A percentile compares a stretch with the other conserved stretches of the same genome.
These are phyloP conservation scores for Formica selysi DNA, from an alignment of 1,140 invertebrate species.

Conservation along the genomic window DNA sequence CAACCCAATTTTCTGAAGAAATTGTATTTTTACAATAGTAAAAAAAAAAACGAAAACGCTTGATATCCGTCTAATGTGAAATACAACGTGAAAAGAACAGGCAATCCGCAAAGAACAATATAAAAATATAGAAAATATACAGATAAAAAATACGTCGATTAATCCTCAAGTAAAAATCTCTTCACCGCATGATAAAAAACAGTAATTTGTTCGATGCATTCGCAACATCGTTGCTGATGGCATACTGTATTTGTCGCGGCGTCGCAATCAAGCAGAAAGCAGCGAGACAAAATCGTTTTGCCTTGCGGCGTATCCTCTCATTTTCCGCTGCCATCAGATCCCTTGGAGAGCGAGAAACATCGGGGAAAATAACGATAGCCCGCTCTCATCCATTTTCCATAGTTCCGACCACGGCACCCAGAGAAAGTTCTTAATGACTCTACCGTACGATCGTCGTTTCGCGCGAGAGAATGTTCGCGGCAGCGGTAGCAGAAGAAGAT, in stretches of 20 bases:
- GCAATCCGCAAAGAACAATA: conserved; percentile 6
- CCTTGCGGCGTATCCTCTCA: neutral
- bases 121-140: neutral
- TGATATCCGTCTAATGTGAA: neutral
- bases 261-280: conserved; percentile 46
- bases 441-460: conserved; percentile 31
- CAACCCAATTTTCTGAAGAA: conserved; percentile 23
- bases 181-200: neutral
- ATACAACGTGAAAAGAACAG: neutral
- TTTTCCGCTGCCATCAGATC: neutral
- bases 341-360: conserved; percentile 42
- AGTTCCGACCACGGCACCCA: conserved; percentile 27
- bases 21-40: conserved; percentile 16
- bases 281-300: conserved; percentile 59
- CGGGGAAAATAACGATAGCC: conserved; percentile 65
- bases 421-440: conserved; percentile 66
- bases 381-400: conserved; percentile 54
- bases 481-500: neutral
- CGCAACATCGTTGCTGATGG: neutral
- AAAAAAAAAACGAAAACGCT: neutral
- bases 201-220: conserved; percentile 11
- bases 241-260: conserved; percentile 4
- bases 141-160: neutral
- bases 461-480: neutral
- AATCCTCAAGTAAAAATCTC: neutral